A percentile compares a stretch with the other conserved stretches of the same genome.
Evolutionary conservation across 2,888 invertebrate genomes (phyloP).

Genomic region (Anodontia alba): DNA sequence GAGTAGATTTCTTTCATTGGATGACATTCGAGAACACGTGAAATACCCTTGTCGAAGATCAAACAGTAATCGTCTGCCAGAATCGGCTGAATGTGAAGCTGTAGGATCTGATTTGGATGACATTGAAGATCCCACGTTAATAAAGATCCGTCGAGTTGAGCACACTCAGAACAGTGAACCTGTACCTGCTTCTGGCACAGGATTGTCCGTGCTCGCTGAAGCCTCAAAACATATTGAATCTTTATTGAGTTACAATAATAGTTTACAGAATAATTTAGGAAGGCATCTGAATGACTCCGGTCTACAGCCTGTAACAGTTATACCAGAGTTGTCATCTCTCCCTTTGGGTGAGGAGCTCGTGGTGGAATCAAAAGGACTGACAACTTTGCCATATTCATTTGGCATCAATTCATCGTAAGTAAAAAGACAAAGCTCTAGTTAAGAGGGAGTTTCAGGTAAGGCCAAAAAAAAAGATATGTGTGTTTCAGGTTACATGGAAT

Average conservation of each 20-base stretch:
- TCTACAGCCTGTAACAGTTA: not conserved
- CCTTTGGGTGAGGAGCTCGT: not conserved
- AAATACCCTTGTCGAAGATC: slow-evolving; percentile 70
- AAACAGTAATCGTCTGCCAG: not conserved
- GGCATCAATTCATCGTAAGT: not conserved
- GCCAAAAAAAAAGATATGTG: no score
- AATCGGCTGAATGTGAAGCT: not conserved
- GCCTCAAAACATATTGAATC: slow-evolving; percentile 63
- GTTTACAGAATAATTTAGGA: not conserved
- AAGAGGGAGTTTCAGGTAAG: no score
- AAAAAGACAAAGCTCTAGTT: no score
- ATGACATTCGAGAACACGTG: slow-evolving; percentile 76
- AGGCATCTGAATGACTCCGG: not conserved
- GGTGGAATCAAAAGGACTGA: not conserved
- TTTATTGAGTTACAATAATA: slow-evolving; percentile 18
- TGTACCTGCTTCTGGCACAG: slow-evolving; percentile 22
- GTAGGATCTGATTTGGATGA: slow-evolving; percentile 25
- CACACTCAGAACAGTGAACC: slow-evolving; percentile 14
- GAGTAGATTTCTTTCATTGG: slow-evolving; percentile 66
- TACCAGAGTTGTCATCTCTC: not conserved
- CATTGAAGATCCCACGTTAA: slow-evolving; percentile 27
- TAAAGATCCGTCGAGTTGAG: slow-evolving; percentile 47
- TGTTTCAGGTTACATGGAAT: no score
- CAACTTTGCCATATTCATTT: not conserved
- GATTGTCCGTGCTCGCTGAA: slow-evolving; percentile 57